Evolutionary conservation across 2,797 vertebrate species (phyloP).

Genomic region (Chromis chromis): DNA sequence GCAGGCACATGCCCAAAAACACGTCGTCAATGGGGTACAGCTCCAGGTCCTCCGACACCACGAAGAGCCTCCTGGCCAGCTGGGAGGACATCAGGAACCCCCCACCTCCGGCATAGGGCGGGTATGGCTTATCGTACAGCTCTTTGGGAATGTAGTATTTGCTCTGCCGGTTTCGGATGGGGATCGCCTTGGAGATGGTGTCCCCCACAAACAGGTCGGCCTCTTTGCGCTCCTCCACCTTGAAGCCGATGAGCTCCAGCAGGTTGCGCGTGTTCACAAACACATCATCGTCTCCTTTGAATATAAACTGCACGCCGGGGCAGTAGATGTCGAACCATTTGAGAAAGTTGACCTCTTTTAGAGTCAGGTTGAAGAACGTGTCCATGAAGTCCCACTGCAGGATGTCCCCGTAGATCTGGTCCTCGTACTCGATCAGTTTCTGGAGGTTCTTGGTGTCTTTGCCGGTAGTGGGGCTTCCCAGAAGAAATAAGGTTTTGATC

Average conservation of each 20-base stretch:
- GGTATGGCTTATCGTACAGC: constrained; percentile 85
- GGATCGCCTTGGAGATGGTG: constrained; percentile 87
- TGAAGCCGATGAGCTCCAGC: constrained; percentile 83
- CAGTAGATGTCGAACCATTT: constrained; percentile 88
- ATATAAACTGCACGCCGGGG: constrained; percentile 83
- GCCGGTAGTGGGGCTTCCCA: constrained; percentile 82
- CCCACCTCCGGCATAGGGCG: constrained; percentile 88
- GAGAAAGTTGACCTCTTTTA: constrained; percentile 90
- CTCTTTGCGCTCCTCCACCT: constrained; percentile 67
- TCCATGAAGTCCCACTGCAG: constrained; percentile 91
- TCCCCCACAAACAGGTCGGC: constrained; percentile 87
- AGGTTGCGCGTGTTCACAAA: constrained; percentile 89
- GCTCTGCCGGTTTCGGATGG: constrained; percentile 86
- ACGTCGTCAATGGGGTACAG: constrained; percentile 93
- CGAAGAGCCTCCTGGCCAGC: constrained; percentile 77
- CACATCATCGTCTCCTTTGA: constrained; percentile 91
- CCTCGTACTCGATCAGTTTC: constrained; percentile 86
- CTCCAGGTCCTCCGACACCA: constrained; percentile 80
- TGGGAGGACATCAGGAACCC: constrained; percentile 87
- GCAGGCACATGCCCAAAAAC: constrained; percentile 91
- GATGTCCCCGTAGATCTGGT: constrained; percentile 86
- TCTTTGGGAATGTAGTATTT: constrained; percentile 91
- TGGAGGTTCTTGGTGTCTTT: constrained; percentile 87
- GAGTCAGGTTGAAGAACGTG: constrained; percentile 89
- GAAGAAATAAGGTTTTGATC: constrained; percentile 84